Conservation (phyloP, 2,888 invertebrate species). For the Pammene fasciana region DNA sequence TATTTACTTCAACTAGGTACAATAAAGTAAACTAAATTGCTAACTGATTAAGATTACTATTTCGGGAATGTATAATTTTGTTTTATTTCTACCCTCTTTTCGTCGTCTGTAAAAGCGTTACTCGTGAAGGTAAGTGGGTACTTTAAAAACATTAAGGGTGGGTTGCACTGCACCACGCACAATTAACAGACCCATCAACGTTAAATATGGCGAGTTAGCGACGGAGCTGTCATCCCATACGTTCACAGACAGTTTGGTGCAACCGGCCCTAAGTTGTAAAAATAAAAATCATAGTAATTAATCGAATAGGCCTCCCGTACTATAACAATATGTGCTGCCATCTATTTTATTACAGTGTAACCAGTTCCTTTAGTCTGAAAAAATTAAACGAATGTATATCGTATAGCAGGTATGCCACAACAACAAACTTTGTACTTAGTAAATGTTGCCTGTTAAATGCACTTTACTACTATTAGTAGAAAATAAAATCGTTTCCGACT, state of each 20-base stretch:
- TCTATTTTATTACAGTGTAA: not conserved
- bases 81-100: conserved; percentile 22
- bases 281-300: not conserved
- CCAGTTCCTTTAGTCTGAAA: not conserved
- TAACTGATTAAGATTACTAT: conserved; percentile 25
- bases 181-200: too few species aligned
- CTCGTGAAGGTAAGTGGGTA: not conserved
- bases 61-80: conserved; percentile 19
- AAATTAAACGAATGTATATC: not conserved
- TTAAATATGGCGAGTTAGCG: too few species aligned
- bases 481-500: too few species aligned
- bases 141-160: too few species aligned
- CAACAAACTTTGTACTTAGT: not conserved
- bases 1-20: conserved; percentile 11
- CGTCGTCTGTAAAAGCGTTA: not conserved
- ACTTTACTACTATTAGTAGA: not conserved
- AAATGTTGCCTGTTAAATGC: conserved; percentile 6
- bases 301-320: conserved; percentile 6
- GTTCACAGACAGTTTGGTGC: too few species aligned
- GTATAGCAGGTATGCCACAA: conserved; percentile 1
- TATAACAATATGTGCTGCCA: conserved; percentile 21
- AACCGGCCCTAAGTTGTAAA: too few species aligned
- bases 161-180: too few species aligned
- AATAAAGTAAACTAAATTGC: conserved; percentile 5
- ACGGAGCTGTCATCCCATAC: too few species aligned